Evolutionary conservation across 1,140 invertebrate species (phyloP).

Genomic region (Drosophila baimaii): DNA sequence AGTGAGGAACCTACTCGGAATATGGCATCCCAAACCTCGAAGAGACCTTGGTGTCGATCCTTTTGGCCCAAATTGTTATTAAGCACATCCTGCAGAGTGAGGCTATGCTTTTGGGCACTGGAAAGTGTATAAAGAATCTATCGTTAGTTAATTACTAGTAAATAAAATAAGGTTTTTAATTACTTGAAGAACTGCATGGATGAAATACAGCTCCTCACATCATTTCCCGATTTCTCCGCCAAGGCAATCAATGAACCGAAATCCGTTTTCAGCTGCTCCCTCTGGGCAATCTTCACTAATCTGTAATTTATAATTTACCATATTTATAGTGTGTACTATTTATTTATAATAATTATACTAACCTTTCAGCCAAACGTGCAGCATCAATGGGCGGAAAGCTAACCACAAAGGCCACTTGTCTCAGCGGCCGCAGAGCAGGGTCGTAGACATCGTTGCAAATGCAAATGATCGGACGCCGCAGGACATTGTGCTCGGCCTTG

Average conservation of each 20-base stretch:
- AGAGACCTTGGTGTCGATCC: constrained; percentile 93
- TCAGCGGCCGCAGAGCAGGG: constrained; percentile 90
- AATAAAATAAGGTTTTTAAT: constrained; percentile 7
- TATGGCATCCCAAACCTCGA: constrained; percentile 93
- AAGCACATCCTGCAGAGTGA: constrained; percentile 88
- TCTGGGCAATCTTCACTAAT: constrained; percentile 88
- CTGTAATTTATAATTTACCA: constrained; percentile 28
- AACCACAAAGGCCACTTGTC: constrained; percentile 90
- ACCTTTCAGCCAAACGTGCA: constrained; percentile 87
- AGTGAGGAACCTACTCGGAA: constrained; percentile 87
- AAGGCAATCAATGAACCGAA: constrained; percentile 89
- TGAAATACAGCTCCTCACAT: constrained; percentile 95
- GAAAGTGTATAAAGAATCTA: not conserved
- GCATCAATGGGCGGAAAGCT: constrained; percentile 89
- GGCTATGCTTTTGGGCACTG: constrained; percentile 71
- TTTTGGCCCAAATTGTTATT: constrained; percentile 92
- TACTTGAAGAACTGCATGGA: constrained; percentile 91
- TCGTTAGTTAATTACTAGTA: not conserved
- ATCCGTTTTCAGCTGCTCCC: constrained; percentile 90
- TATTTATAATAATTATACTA: not conserved
- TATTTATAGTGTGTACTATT: not conserved
- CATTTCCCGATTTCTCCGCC: constrained; percentile 92
- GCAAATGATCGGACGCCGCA: constrained; percentile 95
- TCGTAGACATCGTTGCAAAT: constrained; percentile 98
- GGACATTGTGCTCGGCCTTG: constrained; percentile 85